These are phyloP conservation scores for Graptemys geographica DNA, from an alignment of 2,797 vertebrate genomes.

Conservation along the genomic window DNA sequence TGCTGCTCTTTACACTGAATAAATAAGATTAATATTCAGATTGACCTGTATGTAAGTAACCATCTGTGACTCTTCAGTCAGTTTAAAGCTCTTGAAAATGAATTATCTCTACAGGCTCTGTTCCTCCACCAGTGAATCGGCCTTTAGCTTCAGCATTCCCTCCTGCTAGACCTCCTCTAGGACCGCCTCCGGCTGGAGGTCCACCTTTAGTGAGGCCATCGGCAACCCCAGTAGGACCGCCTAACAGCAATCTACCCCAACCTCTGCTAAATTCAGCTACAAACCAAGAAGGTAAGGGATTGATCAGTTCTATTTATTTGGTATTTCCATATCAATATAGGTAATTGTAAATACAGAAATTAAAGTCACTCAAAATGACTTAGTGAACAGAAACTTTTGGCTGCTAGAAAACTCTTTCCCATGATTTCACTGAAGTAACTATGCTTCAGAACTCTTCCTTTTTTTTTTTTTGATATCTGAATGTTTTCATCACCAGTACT, in stretches of 20 bases:
- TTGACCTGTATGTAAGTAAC: rapidly evolving
- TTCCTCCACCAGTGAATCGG: conserved; percentile 82
- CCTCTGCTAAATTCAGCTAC: conserved; percentile 68
- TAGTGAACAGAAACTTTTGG: not conserved
- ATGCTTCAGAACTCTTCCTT: not conserved
- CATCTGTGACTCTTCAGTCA: not conserved
- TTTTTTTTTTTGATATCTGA: not conserved
- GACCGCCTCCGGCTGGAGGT: conserved; percentile 79
- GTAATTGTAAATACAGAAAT: not conserved
- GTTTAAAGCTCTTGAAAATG: conserved; percentile 35
- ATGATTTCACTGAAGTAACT: not conserved
- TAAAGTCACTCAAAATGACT: not conserved
- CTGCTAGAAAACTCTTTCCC: not conserved
- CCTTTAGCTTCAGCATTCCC: conserved; percentile 83
- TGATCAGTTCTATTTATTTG: not conserved
- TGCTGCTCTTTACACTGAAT: not conserved
- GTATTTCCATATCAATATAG: not conserved
- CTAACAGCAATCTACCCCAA: conserved; percentile 72
- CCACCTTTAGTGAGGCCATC: conserved; percentile 79
- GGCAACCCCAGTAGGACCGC: conserved; percentile 73
- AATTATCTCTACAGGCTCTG: conserved; percentile 79
- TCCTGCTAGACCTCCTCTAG: conserved; percentile 79
- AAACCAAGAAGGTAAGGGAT: conserved; percentile 83
- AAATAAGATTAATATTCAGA: not conserved
- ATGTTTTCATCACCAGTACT: not conserved